Conservation (phyloP, 1,140 invertebrate genomes). For the Latrodectus geometricus region DNA sequence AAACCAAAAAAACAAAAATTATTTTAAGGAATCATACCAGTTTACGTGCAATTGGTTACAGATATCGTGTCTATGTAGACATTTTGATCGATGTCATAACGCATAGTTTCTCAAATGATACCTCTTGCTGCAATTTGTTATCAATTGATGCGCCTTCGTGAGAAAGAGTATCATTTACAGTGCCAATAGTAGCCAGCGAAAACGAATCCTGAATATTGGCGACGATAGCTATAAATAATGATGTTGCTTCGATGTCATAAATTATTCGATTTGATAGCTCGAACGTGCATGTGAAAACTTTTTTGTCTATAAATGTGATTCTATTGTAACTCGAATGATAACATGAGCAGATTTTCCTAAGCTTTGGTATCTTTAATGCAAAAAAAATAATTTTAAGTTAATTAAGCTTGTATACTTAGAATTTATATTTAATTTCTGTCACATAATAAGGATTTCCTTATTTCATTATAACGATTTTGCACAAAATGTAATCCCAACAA, state of each 20-base stretch:
- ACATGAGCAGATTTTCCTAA: too few species aligned
- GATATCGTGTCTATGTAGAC: not conserved
- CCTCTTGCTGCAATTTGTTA: not conserved
- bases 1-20: not conserved
- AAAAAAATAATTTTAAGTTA: too few species aligned
- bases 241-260: not conserved
- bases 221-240: not conserved
- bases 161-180: not conserved
- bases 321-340: too few species aligned
- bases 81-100: conserved; percentile 32
- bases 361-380: too few species aligned
- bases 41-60: not conserved
- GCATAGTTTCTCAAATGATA: conserved; percentile 34
- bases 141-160: not conserved
- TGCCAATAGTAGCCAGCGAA: too few species aligned
- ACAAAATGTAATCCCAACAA: too few species aligned
- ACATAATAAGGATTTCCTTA: too few species aligned
- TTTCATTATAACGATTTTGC: too few species aligned
- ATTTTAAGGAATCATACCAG: not conserved
- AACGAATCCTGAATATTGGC: not conserved
- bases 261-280: not conserved
- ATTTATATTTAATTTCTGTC: too few species aligned
- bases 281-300: too few species aligned
- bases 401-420: too few species aligned
- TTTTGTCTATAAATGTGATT: too few species aligned